phyloP scores from a whole-genome alignment of 2,113 vertebrate species.

The Vulpes vulpes region DNA sequence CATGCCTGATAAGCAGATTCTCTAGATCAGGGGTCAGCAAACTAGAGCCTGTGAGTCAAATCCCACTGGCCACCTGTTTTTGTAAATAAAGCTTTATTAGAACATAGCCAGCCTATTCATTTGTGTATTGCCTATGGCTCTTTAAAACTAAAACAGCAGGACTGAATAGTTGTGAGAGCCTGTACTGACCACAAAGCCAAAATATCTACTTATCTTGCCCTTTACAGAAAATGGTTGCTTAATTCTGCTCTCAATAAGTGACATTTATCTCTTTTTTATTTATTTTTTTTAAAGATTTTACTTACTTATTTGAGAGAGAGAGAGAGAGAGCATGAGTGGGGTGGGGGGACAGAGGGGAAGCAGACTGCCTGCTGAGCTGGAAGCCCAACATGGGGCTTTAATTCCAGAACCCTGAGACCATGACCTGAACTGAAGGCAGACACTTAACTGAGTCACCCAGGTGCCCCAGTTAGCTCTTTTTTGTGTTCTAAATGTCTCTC shows the following conservation, averaged over 20 bases:
- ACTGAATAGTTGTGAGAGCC: background rate
- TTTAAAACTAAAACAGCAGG: background rate
- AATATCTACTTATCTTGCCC: background rate
- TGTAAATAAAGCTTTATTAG: conserved; percentile 35
- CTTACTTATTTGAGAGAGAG: background rate
- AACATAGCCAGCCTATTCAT: background rate
- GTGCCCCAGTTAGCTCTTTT: background rate
- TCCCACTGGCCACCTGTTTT: background rate
- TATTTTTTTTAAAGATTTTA: background rate
- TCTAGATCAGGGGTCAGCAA: background rate
- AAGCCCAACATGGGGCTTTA: background rate
- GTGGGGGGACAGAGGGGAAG: background rate
- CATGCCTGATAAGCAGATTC: background rate
- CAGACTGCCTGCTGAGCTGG: background rate
- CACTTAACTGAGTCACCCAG: background rate
- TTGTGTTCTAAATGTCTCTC: conserved; percentile 3
- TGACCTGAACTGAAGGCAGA: background rate
- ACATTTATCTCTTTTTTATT: background rate
- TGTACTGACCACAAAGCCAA: background rate
- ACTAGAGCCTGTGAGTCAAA: background rate
- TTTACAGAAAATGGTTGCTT: background rate
- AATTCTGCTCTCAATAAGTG: background rate
- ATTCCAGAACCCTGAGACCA: background rate
- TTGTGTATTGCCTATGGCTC: background rate
- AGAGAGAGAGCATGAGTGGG: background rate